Base-by-base conservation (phyloP, 2,797 vertebrate genomes). In the Xiphorhynchus erythropygius region DNA sequence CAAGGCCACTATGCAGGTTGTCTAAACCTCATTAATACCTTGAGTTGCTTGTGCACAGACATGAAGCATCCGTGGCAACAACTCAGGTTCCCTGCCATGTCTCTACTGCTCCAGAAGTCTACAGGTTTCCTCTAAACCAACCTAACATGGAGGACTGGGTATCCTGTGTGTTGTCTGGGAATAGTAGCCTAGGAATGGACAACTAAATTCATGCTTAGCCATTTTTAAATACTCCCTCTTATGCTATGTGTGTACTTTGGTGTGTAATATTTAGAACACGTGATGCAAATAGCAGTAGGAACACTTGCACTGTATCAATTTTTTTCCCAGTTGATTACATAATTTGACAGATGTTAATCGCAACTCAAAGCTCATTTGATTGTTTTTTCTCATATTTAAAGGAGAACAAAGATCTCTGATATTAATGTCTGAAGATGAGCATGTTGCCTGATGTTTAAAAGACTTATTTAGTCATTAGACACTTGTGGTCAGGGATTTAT, bases 401-500 rank as follows among this genome's bases (percentile, higher is more conserved):
- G 49, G 28, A 84, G 35, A 92, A 96, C 23, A 76, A 87, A 97
- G 50, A 22, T 44, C 50, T 79, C 6, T 65, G 59, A 62, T 89
- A 75, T 33, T 71, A 82, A 33, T 77, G 44, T 67, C 27, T 78
- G 77, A 92, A 68, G 63, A 77, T 64, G 32, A 81, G 23, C 35
- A 23, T 73, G 41, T 64, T 78, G 56, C 59, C 47, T 84, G 67
- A 74, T 75, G 27, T 53, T 92, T 67, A 89, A 91, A 89, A 90
- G 39, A 63, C 50, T 82, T 89, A 62, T 57, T 94, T 86, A 92
- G 62, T 70, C 25, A 42, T 93, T 94, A 87, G 56, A 78, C 44
- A 59, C 19, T 86, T 91, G 46, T 86, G 52, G 49, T 64, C 33
- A 75, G 80, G 76, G 46, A 82, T 95, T 97, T 93, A 94, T 96